A percentile compares a stretch with the other conserved stretches of the same genome.
Conservation (phyloP, 1,140 invertebrate genomes). For the Leptonema lineaticorne region DNA sequence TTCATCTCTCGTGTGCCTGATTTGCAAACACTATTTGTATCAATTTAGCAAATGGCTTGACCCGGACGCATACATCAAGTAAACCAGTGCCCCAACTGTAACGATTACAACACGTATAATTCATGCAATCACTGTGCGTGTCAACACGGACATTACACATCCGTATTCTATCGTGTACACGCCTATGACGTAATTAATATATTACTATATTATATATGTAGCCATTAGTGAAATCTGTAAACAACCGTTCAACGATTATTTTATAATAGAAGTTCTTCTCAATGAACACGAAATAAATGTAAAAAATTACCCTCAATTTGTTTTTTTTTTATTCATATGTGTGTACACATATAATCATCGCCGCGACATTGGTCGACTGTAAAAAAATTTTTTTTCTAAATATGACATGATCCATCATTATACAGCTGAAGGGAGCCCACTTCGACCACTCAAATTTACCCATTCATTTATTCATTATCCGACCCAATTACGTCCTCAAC, state of each 20-base stretch:
- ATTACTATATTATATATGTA: too few species aligned
- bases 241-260: too few species aligned
- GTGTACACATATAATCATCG: background rate
- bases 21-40: conserved; percentile 30
- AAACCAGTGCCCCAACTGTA: background rate
- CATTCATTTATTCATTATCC: conserved; percentile 42
- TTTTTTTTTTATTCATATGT: background rate
- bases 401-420: conserved; percentile 32
- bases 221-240: too few species aligned
- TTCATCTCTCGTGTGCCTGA: conserved; percentile 15
- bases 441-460: conserved; percentile 37
- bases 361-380: background rate
- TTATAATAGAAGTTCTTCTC: too few species aligned
- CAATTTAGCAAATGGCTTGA: conserved; percentile 27
- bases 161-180: too few species aligned
- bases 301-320: background rate
- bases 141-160: background rate
- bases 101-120: background rate
- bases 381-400: conserved; percentile 26
- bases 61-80: conserved; percentile 14
- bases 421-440: conserved; percentile 29
- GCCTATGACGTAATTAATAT: too few species aligned
- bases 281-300: background rate
- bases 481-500: conserved; percentile 40
- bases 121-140: background rate